Evolutionary conservation across 2,888 invertebrate genomes (phyloP), one percentile per base, ranked within the genome.

Genomic region (Metopia argyrocephala): DNA sequence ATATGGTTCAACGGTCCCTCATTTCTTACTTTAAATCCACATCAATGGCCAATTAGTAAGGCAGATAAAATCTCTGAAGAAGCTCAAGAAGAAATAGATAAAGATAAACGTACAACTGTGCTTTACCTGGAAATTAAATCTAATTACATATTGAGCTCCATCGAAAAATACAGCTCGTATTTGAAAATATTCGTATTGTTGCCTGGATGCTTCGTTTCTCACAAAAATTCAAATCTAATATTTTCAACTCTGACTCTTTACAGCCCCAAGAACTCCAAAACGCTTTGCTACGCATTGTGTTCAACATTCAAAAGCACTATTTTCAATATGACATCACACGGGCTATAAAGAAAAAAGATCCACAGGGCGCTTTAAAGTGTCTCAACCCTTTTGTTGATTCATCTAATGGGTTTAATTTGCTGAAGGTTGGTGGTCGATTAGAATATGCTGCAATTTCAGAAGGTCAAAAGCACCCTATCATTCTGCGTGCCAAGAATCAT

Each of bases 391-490:
- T 38, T 4, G 0, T 38, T 12, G 23, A 52, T 21, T 3, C 21
- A 9, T 52, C 52, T 21, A 52, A 52, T 2, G 15, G 52, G 5
- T 52, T 52, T 23, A 52, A 52, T 9, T 52, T 52, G 27, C 52
- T 21, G 9, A 82, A 79, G 27, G 79, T 78, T 18, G 79, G 76
- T 21, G 74, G 56, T 27, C 70, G 76, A 6, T 45, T 82, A 1
- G 65, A 74, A 20, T 28, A 64, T 15, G 69, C 54, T 6, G 45
- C 68, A 4, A 31, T 76, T 12, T 4, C 48, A 0, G n/a, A 69
- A 7, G 31, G 5, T 5, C 59, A 59, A 23, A 79, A 66, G 12
- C 46, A 64, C 46, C 76, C 70, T 1, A 18, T 73, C 27, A n/a
- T 76, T 4, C 15, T 82, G 21, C 68, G 76, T 3, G 28, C 27